Conservation (phyloP, 2,797 vertebrate genomes). For the Cichlasoma orientale region DNA sequence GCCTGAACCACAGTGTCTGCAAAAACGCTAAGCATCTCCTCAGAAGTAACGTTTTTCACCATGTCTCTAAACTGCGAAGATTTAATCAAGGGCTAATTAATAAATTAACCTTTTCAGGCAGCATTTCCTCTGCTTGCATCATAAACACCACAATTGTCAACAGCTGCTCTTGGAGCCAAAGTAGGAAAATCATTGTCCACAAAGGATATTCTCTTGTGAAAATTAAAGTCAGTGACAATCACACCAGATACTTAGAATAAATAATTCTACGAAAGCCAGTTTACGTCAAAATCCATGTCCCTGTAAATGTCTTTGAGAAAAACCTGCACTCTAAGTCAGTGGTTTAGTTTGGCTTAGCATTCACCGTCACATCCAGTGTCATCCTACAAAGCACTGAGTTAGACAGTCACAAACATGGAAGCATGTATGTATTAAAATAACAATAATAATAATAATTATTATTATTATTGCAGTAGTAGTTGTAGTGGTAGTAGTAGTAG, state of each 20-base stretch:
- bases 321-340: too few species aligned
- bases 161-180: conserved; percentile 1
- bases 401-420: too few species aligned
- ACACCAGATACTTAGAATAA: background rate
- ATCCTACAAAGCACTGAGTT: background rate
- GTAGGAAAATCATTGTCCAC: conserved; percentile 25
- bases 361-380: background rate
- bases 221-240: background rate
- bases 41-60: too few species aligned
- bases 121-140: conserved; percentile 44
- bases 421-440: too few species aligned
- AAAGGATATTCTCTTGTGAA: background rate
- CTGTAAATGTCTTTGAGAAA: too few species aligned
- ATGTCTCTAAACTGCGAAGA: background rate
- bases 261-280: background rate
- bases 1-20: background rate
- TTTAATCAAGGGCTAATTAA: background rate
- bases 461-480: background rate
- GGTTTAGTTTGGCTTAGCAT: too few species aligned
- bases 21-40: background rate
- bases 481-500: too few species aligned
- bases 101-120: background rate
- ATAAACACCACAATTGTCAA: conserved; percentile 16
- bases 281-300: background rate
- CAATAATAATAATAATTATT: background rate